phyloP scores from a whole-genome alignment of 1,140 invertebrate species.

The Branchinecta lynchi region DNA sequence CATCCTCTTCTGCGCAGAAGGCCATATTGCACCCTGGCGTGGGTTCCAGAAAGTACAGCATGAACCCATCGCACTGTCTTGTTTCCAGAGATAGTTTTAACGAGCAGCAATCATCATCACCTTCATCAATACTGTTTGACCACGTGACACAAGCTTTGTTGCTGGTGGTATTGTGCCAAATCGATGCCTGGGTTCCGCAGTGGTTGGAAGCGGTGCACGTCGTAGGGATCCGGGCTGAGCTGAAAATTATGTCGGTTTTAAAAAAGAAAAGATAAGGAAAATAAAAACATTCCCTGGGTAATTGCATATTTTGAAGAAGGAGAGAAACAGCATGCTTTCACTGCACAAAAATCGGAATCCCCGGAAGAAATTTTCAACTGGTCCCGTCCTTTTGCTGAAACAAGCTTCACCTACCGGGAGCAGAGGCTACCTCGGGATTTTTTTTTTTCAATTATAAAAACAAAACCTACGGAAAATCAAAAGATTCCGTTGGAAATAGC shows the following conservation, averaged over 20 bases:
- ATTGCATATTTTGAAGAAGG: too few species aligned
- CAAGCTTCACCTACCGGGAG: too few species aligned
- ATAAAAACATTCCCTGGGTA: too few species aligned
- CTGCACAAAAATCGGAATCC: too few species aligned
- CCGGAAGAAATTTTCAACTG: too few species aligned
- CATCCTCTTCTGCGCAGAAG: slow-evolving; percentile 20
- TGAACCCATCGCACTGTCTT: slow-evolving; percentile 19
- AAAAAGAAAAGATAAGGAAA: neutral
- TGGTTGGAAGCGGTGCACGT: slow-evolving; percentile 21
- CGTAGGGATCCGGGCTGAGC: slow-evolving; percentile 21
- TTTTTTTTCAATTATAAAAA: too few species aligned
- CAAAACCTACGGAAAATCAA: too few species aligned
- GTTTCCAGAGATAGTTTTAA: slow-evolving; percentile 16
- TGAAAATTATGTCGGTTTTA: slow-evolving; percentile 7
- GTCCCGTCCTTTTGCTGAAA: too few species aligned
- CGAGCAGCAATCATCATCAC: slow-evolving; percentile 19
- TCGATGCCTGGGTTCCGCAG: slow-evolving; percentile 22
- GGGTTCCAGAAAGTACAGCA: slow-evolving; percentile 19
- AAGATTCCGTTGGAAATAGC: too few species aligned
- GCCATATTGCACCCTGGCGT: slow-evolving; percentile 21
- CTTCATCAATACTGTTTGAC: slow-evolving; percentile 5
- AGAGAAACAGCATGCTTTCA: too few species aligned
- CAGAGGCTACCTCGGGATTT: too few species aligned
- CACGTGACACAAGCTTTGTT: neutral
- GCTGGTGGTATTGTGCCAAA: slow-evolving; percentile 18